Evolutionary conservation across 2,797 vertebrate genomes (phyloP).

Genomic region (Amniataba percoides): DNA sequence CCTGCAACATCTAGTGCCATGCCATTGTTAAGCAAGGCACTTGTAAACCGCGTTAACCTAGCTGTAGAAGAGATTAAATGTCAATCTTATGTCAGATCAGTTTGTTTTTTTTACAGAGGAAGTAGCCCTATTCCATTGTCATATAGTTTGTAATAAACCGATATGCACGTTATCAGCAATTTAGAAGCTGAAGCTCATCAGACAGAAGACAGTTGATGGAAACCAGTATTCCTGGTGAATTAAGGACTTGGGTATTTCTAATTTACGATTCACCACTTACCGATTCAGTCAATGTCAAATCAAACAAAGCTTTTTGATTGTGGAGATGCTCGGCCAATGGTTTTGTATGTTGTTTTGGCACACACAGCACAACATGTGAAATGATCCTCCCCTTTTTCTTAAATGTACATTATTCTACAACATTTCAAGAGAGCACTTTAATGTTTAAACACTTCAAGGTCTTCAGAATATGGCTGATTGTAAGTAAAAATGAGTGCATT

Average conservation of each 20-base stretch:
- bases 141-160: slow-evolving; percentile 22
- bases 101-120: slow-evolving; percentile 13
- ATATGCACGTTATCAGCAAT: slow-evolving; percentile 14
- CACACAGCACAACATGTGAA: slow-evolving; percentile 40
- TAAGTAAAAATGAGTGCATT: slow-evolving; percentile 33
- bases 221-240: slow-evolving; percentile 5
- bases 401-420: slow-evolving; percentile 16
- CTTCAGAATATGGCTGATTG: slow-evolving; percentile 38
- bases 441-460: slow-evolving; percentile 10
- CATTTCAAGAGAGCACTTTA: neutral
- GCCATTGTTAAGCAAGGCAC: slow-evolving; percentile 56
- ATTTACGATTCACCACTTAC: slow-evolving; percentile 9
- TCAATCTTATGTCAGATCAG: neutral
- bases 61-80: slow-evolving; percentile 16
- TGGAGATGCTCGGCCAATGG: slow-evolving; percentile 6
- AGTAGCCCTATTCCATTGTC: slow-evolving; percentile 22
- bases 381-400: slow-evolving; percentile 13
- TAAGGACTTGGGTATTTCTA: slow-evolving; percentile 2
- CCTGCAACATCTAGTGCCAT: slow-evolving; percentile 47
- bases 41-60: slow-evolving; percentile 51
- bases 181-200: slow-evolving; percentile 24
- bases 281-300: slow-evolving; percentile 7
- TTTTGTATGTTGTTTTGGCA: slow-evolving; percentile 62
- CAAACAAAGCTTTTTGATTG: slow-evolving; percentile 14
- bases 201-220: neutral